Percentiles rank a stretch among this genome's conserved stretches.
Evolutionary conservation across 2,888 invertebrate species (phyloP).

Genomic region (Chrysotoxum bicinctum): DNA sequence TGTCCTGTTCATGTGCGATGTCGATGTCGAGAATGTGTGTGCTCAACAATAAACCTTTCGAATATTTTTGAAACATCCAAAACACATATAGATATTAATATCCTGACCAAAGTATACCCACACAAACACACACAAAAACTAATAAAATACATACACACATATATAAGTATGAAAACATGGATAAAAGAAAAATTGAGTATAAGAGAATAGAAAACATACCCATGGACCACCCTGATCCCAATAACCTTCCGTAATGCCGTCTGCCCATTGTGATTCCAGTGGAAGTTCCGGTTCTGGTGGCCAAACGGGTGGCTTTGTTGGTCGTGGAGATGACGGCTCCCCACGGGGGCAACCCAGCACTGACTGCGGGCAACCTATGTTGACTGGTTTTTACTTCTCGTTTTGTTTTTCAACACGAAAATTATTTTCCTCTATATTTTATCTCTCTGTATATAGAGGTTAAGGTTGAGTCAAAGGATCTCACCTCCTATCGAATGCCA

Average conservation of each 20-base stretch:
- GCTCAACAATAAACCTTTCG: conserved; percentile 35
- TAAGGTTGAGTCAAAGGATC: conserved; percentile 16
- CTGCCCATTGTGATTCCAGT: conserved; percentile 78
- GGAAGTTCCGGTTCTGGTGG: conserved; percentile 78
- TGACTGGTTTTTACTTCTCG: conserved; percentile 73
- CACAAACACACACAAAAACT: background rate
- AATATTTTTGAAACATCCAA: conserved; percentile 33
- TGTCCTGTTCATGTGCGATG: background rate
- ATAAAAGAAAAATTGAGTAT: conserved; percentile 38
- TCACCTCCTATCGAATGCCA: conserved; percentile 1
- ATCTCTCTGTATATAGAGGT: conserved; percentile 9
- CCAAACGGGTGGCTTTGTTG: conserved; percentile 76
- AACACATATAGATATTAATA: conserved; percentile 36
- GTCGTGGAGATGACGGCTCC: conserved; percentile 76
- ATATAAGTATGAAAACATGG: background rate
- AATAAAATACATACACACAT: background rate
- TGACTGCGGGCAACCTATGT: conserved; percentile 79
- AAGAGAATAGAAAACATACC: conserved; percentile 74
- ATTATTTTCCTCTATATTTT: conserved; percentile 45
- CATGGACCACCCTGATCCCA: conserved; percentile 78
- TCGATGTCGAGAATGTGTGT: conserved; percentile 8
- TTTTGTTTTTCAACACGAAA: conserved; percentile 68
- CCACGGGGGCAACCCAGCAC: conserved; percentile 77
- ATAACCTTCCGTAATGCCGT: conserved; percentile 77
- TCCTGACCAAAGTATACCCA: conserved; percentile 11